These are phyloP conservation scores for Hephaestus fuliginosus DNA, from an alignment of 2,797 vertebrate species.

Conservation along the genomic window DNA sequence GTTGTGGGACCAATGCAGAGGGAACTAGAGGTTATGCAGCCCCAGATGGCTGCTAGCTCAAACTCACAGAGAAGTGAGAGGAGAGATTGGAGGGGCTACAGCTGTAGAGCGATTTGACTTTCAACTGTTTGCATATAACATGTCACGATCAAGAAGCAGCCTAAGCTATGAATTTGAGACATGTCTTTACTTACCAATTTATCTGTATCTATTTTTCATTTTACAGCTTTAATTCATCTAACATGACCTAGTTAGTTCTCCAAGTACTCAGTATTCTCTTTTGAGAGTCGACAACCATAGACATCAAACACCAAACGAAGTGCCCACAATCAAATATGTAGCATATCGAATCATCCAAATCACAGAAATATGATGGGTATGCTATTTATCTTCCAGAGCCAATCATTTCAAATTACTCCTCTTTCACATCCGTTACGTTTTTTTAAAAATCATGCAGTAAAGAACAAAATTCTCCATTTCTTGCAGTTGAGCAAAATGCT, in stretches of 20 bases:
- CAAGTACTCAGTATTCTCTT: conserved; percentile 59
- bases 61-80: conserved; percentile 27
- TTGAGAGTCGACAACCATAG: conserved; percentile 44
- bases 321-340: conserved; percentile 56
- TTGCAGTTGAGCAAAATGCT: background rate
- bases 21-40: conserved; percentile 52
- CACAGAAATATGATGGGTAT: conserved; percentile 35
- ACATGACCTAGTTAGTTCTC: conserved; percentile 65
- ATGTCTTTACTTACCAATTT: conserved; percentile 40
- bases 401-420: conserved; percentile 36
- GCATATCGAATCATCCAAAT: conserved; percentile 30
- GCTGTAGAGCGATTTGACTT: conserved; percentile 55
- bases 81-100: conserved; percentile 33
- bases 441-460: conserved; percentile 15
- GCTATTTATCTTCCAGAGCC: conserved; percentile 29
- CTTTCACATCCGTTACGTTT: conserved; percentile 9
- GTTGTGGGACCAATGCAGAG: conserved; percentile 49
- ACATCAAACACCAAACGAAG: conserved; percentile 52
- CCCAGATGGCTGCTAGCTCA: conserved; percentile 54
- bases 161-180: conserved; percentile 33
- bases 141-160: conserved; percentile 39
- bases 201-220: conserved; percentile 67
- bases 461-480: conserved; percentile 5
- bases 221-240: conserved; percentile 47
- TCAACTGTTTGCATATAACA: conserved; percentile 35